A percentile compares a stretch with the other conserved stretches of the same genome.
Evolutionary conservation across 2,888 invertebrate species (phyloP).

Genomic region (Micoletzkya japonica): DNA sequence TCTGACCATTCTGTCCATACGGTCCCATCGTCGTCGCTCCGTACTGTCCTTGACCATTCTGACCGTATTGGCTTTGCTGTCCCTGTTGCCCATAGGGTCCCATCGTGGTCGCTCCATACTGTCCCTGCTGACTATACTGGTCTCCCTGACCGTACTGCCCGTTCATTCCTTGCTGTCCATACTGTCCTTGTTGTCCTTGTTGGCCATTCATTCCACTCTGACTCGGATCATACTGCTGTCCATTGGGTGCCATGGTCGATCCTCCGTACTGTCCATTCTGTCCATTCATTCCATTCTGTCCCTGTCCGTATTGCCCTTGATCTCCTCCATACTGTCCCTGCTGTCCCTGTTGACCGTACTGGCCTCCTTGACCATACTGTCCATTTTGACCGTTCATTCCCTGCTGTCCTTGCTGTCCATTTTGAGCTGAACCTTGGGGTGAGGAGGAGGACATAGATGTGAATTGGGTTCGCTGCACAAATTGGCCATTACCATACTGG

Average conservation of each 20-base stretch:
- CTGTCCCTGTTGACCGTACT: neutral
- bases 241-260: neutral
- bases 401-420: conserved; percentile 8
- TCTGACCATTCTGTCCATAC: conserved; percentile 1
- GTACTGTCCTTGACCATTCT: neutral
- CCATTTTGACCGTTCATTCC: neutral
- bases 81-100: neutral
- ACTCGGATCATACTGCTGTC: neutral
- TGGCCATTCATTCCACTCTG: neutral
- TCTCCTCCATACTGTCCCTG: conserved; percentile 9
- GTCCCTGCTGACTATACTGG: neutral
- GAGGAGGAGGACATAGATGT: conserved; percentile 1
- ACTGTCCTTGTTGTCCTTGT: conserved; percentile 14
- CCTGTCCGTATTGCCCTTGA: too few species aligned
- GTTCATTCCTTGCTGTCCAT: conserved; percentile 25
- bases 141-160: neutral
- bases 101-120: neutral
- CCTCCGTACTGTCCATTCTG: neutral
- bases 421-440: too few species aligned
- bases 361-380: neutral
- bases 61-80: neutral
- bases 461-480: conserved; percentile 16
- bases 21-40: neutral
- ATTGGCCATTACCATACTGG: conserved; percentile 25
- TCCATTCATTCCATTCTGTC: neutral